phyloP scores from a whole-genome alignment of 2,797 vertebrate genomes.

The Pogoniulus pusillus region DNA sequence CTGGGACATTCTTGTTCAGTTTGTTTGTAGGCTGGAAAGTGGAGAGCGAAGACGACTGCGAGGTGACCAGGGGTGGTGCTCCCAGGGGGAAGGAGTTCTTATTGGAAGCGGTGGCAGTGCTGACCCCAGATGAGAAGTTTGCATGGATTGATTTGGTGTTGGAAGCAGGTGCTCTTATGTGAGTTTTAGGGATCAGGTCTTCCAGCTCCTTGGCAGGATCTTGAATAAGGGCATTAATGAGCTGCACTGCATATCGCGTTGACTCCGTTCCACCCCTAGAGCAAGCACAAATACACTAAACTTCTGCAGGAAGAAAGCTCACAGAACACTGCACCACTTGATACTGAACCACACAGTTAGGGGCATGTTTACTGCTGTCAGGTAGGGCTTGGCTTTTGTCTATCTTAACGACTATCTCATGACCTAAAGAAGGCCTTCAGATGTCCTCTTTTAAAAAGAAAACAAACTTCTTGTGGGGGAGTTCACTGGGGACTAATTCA shows the following conservation, averaged over 20 bases:
- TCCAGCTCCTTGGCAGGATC: slow-evolving; percentile 99
- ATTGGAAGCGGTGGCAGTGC: slow-evolving; percentile 84
- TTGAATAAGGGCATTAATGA: slow-evolving; percentile 98
- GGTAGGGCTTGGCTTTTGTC: neutral
- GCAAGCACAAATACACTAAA: slow-evolving; percentile 7
- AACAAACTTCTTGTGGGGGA: neutral
- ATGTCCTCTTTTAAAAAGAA: neutral
- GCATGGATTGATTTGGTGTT: slow-evolving; percentile 88
- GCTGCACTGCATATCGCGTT: slow-evolving; percentile 94
- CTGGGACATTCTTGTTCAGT: slow-evolving; percentile 88
- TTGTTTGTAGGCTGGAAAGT: slow-evolving; percentile 87
- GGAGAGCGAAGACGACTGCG: slow-evolving; percentile 88
- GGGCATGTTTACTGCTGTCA: neutral
- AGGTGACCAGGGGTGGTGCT: slow-evolving; percentile 84
- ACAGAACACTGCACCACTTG: neutral
- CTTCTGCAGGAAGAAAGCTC: neutral
- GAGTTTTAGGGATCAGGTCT: slow-evolving; percentile 97
- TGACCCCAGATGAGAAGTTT: slow-evolving; percentile 85
- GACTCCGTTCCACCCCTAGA: slow-evolving; percentile 95
- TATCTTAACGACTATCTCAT: neutral
- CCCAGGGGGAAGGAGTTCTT: slow-evolving; percentile 91
- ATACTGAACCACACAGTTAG: neutral
- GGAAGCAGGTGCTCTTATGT: slow-evolving; percentile 91
- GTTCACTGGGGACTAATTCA: neutral
- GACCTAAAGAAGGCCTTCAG: neutral